Evolutionary conservation across 2,888 invertebrate species (phyloP).

Genomic region (Eueremaeus valkanovi): DNA sequence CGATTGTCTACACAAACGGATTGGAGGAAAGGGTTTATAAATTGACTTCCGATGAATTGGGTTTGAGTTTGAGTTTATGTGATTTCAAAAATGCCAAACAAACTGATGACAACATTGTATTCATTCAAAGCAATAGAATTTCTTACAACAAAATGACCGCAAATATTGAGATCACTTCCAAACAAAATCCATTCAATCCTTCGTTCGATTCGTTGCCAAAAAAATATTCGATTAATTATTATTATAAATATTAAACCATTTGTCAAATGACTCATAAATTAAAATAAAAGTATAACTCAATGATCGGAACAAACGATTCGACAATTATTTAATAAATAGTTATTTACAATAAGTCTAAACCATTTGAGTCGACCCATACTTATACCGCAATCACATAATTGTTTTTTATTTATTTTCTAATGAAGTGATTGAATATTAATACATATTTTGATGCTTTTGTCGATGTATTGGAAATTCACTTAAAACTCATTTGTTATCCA

Average conservation of each 20-base stretch:
- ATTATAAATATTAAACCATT: background rate
- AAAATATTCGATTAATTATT: conserved; percentile 1
- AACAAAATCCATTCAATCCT: background rate
- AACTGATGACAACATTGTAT: conserved; percentile 1
- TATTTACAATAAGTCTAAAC: too few species aligned
- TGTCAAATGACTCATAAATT: too few species aligned
- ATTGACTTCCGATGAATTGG: background rate
- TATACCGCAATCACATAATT: too few species aligned
- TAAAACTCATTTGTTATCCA: too few species aligned
- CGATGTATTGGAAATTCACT: too few species aligned
- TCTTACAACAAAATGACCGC: background rate
- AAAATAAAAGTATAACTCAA: too few species aligned
- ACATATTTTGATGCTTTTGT: too few species aligned
- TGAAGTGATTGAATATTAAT: background rate
- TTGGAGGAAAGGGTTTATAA: background rate
- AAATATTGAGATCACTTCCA: background rate
- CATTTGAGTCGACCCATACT: background rate
- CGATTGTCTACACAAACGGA: background rate
- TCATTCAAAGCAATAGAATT: background rate
- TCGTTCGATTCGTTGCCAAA: background rate
- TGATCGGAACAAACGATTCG: background rate
- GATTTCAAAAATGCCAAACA: background rate
- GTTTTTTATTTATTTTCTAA: too few species aligned
- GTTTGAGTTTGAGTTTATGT: background rate
- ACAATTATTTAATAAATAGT: too few species aligned